A percentile compares a stretch with the other conserved stretches of the same genome.
phyloP scores from a whole-genome alignment of 2,113 vertebrate species.

The Sphyrna mokarran region DNA sequence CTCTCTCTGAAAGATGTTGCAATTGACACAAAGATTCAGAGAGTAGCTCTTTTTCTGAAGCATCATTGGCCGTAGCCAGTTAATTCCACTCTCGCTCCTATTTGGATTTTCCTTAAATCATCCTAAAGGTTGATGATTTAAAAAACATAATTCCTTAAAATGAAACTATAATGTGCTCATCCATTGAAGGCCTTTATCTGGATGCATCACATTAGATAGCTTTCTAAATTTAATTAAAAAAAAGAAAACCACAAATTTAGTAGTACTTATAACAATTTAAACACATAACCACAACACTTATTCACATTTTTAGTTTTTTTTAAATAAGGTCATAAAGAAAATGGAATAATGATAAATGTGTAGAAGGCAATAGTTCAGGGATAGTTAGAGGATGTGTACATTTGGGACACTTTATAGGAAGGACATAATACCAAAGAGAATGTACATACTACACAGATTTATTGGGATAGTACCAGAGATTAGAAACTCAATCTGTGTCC shows the following conservation, averaged over 20 bases:
- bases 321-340: neutral
- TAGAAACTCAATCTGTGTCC: neutral
- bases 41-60: neutral
- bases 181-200: neutral
- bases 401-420: neutral
- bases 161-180: neutral
- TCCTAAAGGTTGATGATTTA: neutral
- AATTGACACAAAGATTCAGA: neutral
- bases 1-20: neutral
- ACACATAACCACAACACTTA: neutral
- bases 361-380: neutral
- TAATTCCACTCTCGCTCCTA: neutral
- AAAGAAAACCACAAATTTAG: neutral
- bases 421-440: neutral
- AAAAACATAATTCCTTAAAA: neutral
- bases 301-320: neutral
- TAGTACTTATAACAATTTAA: neutral
- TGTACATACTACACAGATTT: neutral
- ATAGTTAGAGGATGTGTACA: neutral
- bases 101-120: neutral
- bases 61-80: neutral
- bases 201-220: neutral
- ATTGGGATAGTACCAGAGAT: neutral
- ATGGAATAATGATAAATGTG: neutral
- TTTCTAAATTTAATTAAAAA: neutral